These are phyloP conservation scores for Myxocyprinus asiaticus DNA, from an alignment of 2,113 vertebrate species.

Conservation along the genomic window DNA sequence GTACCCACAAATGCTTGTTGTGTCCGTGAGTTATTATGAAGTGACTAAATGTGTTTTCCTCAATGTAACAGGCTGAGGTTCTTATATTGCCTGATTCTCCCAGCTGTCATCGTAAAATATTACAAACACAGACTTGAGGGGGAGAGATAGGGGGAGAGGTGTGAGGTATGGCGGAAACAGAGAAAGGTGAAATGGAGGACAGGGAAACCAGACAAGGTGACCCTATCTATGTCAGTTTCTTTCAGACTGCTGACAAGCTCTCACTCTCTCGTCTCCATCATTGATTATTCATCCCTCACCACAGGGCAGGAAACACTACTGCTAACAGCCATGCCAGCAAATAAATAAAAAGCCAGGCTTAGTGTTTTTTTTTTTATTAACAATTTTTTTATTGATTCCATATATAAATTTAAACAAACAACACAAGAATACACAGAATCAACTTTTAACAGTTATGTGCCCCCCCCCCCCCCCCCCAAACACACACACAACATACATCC, in stretches of 20 bases:
- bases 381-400: too few species aligned
- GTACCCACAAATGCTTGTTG: background rate
- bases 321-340: background rate
- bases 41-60: background rate
- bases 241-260: conserved; percentile 1
- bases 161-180: background rate
- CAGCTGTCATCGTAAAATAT: background rate
- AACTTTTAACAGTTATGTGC: too few species aligned
- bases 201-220: conserved; percentile 31
- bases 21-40: background rate
- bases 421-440: too few species aligned
- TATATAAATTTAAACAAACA: too few species aligned
- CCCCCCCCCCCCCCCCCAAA: too few species aligned
- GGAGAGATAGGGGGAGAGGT: background rate
- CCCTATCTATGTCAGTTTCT: background rate
- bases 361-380: background rate
- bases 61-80: background rate
- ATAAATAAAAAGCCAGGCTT: background rate
- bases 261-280: conserved; percentile 36
- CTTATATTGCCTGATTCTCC: background rate
- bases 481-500: too few species aligned
- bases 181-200: conserved; percentile 43
- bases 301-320: conserved; percentile 35
- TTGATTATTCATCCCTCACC: conserved; percentile 62
- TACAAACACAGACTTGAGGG: background rate